Conservation (phyloP, 1,140 invertebrate genomes). For the Drosophila baimaii region DNA sequence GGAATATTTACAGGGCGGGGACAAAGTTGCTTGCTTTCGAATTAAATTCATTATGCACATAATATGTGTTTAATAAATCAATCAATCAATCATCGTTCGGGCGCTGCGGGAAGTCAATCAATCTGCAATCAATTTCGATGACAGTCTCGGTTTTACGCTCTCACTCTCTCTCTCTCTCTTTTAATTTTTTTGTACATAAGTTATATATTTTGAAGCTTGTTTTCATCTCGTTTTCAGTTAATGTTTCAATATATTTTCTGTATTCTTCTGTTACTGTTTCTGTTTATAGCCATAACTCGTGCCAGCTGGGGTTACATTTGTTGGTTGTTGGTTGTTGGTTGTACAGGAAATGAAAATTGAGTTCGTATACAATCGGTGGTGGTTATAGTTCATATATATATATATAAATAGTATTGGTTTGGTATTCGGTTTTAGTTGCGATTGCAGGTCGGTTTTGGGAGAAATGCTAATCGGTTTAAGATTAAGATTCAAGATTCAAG, state of each 20-base stretch:
- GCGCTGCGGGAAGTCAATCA: conserved; percentile 55
- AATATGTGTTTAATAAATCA: conserved; percentile 55
- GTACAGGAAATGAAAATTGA: conserved; percentile 75
- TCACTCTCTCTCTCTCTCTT: neutral
- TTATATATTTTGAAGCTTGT: conserved; percentile 29
- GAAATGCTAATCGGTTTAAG: conserved; percentile 68
- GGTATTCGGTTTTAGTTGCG: conserved; percentile 32
- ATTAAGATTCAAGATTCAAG: conserved; percentile 59
- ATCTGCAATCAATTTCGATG: conserved; percentile 61
- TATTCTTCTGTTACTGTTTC: conserved; percentile 34
- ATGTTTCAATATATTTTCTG: conserved; percentile 14
- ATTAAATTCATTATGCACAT: conserved; percentile 62
- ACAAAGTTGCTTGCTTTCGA: conserved; percentile 25
- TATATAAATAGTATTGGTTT: conserved; percentile 41
- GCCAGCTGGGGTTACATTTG: conserved; percentile 86
- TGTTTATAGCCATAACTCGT: conserved; percentile 84
- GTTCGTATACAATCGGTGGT: conserved; percentile 70
- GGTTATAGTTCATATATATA: conserved; percentile 35
- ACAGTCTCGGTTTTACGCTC: conserved; percentile 43
- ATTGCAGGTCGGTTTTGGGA: conserved; percentile 55
- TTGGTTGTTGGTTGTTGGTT: conserved; percentile 46
- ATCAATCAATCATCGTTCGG: conserved; percentile 57
- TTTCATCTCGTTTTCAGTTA: conserved; percentile 37
- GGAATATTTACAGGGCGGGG: conserved; percentile 27
- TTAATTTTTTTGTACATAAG: conserved; percentile 34